Conservation (phyloP, 1,140 invertebrate genomes). For the Drosophila dunni region DNA sequence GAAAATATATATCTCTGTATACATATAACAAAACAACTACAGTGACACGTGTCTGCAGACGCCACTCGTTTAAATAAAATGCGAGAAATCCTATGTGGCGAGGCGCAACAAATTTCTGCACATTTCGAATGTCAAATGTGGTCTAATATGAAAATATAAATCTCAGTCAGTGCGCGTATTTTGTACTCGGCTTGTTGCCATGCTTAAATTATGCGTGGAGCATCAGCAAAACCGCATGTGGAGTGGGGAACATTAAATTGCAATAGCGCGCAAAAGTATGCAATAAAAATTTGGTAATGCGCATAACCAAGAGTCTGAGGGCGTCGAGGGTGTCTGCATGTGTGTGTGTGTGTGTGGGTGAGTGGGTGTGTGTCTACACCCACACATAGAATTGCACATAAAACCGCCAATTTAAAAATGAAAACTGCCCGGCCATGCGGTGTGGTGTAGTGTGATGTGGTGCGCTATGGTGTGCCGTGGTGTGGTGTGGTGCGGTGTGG, state of each 20-base stretch:
- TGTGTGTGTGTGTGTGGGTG: conserved; percentile 34
- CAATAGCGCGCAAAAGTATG: conserved; percentile 80
- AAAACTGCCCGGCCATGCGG: conserved; percentile 70
- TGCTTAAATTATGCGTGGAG: conserved; percentile 78
- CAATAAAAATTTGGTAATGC: conserved; percentile 83
- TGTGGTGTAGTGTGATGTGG: not conserved
- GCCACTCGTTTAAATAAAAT: conserved; percentile 29
- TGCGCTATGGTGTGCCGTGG: not conserved
- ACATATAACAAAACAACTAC: not conserved
- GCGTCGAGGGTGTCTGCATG: conserved; percentile 11
- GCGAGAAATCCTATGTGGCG: not conserved
- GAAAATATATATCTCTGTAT: no score
- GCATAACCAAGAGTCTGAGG: conserved; percentile 61
- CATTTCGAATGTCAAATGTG: conserved; percentile 40
- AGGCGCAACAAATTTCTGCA: conserved; percentile 34
- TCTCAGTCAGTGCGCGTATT: conserved; percentile 53
- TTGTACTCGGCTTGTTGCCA: conserved; percentile 59
- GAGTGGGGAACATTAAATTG: conserved; percentile 75
- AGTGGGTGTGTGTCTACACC: conserved; percentile 36
- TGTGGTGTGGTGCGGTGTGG: conserved; percentile 2
- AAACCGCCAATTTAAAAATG: conserved; percentile 84
- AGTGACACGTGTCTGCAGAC: conserved; percentile 31
- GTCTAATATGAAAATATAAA: conserved; percentile 65
- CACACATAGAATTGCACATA: conserved; percentile 70
- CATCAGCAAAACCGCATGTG: conserved; percentile 71